phyloP scores from a whole-genome alignment of 2,113 vertebrate genomes.

The Caranx ignobilis region DNA sequence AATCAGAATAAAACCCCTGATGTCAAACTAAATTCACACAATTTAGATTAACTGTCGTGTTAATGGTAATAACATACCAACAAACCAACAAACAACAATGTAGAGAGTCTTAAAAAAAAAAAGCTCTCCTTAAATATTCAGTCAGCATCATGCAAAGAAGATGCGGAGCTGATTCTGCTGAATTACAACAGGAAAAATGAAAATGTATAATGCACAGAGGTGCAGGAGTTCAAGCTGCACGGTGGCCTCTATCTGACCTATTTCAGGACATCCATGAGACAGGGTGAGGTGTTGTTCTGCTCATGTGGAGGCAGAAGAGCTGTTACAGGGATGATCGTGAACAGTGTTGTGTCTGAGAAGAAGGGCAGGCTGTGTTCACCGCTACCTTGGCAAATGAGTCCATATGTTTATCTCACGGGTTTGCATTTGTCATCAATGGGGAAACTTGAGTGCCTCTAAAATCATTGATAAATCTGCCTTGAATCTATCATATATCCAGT shows the following conservation, averaged over 20 bases:
- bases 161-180: slow-evolving; percentile 3
- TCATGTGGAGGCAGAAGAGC: not conserved
- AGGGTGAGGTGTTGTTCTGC: not conserved
- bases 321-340: not conserved
- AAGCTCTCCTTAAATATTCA: not conserved
- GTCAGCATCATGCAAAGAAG: not conserved
- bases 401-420: not conserved
- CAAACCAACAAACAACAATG: no score
- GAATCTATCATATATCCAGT: no score
- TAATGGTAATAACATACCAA: no score
- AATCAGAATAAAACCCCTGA: no score
- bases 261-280: not conserved
- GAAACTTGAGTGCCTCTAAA: not conserved
- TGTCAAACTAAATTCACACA: no score
- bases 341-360: not conserved
- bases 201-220: not conserved
- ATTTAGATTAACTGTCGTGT: no score
- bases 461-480: not conserved
- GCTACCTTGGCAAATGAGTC: no score
- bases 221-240: not conserved
- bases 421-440: not conserved
- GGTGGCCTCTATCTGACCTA: not conserved
- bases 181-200: not conserved
- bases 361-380: not conserved
- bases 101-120: not conserved